These are phyloP conservation scores for Plemyria rubiginata DNA, from an alignment of 2,888 invertebrate genomes.

Conservation along the genomic window DNA sequence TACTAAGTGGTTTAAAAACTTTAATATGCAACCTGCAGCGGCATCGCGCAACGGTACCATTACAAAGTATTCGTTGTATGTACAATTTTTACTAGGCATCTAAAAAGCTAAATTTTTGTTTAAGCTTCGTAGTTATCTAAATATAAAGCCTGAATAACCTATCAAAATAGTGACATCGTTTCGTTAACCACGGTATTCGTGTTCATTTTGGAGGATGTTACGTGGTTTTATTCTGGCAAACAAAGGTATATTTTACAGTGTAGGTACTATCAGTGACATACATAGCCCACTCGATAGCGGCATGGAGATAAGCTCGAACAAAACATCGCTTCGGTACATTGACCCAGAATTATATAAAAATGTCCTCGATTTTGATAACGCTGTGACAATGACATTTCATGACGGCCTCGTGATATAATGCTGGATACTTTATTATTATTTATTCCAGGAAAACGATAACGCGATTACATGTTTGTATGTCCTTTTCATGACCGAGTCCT, in stretches of 20 bases:
- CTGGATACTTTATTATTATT: slow-evolving; percentile 38
- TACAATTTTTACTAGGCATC: too few species aligned
- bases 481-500: slow-evolving; percentile 28
- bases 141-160: too few species aligned
- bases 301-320: slow-evolving; percentile 75
- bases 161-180: neutral
- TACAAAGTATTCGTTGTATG: too few species aligned
- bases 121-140: too few species aligned
- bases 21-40: too few species aligned
- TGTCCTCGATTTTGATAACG: slow-evolving; percentile 77
- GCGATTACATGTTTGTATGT: slow-evolving; percentile 9
- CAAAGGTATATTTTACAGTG: slow-evolving; percentile 58
- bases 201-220: slow-evolving; percentile 39
- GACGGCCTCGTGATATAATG: slow-evolving; percentile 57
- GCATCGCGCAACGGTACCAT: too few species aligned
- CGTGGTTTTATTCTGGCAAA: slow-evolving; percentile 62
- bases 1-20: neutral
- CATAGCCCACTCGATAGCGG: slow-evolving; percentile 73
- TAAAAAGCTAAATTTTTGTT: too few species aligned
- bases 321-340: slow-evolving; percentile 81
- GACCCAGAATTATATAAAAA: slow-evolving; percentile 85
- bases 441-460: slow-evolving; percentile 29
- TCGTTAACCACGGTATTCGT: slow-evolving; percentile 20
- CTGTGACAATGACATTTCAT: slow-evolving; percentile 80
- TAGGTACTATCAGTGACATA: slow-evolving; percentile 76